Evolutionary conservation across 2,797 vertebrate species (phyloP), one percentile per base, ranked within the genome.

Genomic region (Poeciliopsis turneri): DNA sequence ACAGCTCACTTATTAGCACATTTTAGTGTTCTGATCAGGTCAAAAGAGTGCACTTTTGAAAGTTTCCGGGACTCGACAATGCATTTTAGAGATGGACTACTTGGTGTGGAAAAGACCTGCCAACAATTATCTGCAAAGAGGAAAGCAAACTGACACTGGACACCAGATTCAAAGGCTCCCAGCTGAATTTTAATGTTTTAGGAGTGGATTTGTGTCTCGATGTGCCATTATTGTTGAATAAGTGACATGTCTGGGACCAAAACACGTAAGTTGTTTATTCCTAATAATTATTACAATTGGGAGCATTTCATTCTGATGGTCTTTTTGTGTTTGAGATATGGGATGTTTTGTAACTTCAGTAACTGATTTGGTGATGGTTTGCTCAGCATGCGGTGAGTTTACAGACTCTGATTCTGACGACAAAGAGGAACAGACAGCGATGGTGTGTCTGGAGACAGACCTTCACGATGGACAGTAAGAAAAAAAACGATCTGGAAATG

Each of bases 391-490:
- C 18, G 78, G 76, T 4, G 83, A 90, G 77, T 75, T 76, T 74
- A 73, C 75, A 10, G 90, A 91, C 66, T 84, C 86, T 28, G 91
- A 93, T 72, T 78, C 88, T 74, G 92, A 94, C 0, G n/a, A 94
- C 0, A 0, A 80, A 0, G 91, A 94, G 78, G 94, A 82, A 4
- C 0, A 95, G 77, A 97, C 95, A 0, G 81, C 93, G 0, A 87
- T 91, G 75, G 95, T 97, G 82, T 97, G 97, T 93, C 80, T 90
- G 76, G 96, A 96, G 87, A 92, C 92, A 0, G 95, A 97, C 0
- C 72, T 97, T 6, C 72, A 91, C 55, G 96, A 97, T 7, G 96
- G 96, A 93, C 92, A 97, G 97, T 97, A 95, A 96, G 96, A 43
- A 78, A 5, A 13, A 41, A 41, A 39, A n/a, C 68, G 72, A 64